Base-by-base conservation (phyloP, 2,888 invertebrate genomes). In the Melanostoma mellinum region DNA sequence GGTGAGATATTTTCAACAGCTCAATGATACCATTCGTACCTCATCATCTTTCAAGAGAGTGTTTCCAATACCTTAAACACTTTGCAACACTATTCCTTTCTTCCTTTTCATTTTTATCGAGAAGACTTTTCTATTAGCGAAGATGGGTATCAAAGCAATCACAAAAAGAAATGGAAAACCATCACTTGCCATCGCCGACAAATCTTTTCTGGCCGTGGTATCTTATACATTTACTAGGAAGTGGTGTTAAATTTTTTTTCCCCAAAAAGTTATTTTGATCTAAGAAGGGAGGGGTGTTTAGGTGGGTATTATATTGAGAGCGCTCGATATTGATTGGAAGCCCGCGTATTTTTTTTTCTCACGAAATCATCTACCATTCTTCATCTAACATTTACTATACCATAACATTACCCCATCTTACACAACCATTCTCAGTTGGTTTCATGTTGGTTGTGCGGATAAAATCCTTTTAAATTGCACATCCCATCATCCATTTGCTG, bases 281-380 rank as follows among this genome's bases (percentile, higher is more conserved):
- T 9, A n/a, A n/a, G 33, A 53, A 9, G 30, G 40, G 38, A 33
- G 48, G 32, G 63, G 20, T 48, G 58, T 56, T 46, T 46, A 6
- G 9, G 40, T 61, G 6, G 30, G 40, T 71, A 48, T 52, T 20
- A 48, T 73, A 40, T 55, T 48, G 40, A 50, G 38, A 46, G 53
- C 32, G n/a, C 20, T 20, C 20, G 8, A 20, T 35, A 50, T 74
- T 69, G 75, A 75, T 80, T 80, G 65, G 75, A 69, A 65, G 75
- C 50, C 65, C 44, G 58, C 75, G 61, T 20, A 20, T 20, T 79
- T 68, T 56, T 52, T 33, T 42, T 10, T 48, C 8, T 46, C 67
- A 46, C 36, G 55, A 60, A 50, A 9, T 6, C 10, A 32, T 46
- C 10, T n/a, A 10, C 55, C 10, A 10, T 42, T 35, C 9, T 38